A percentile compares a stretch with the other conserved stretches of the same genome.
Evolutionary conservation across 2,888 invertebrate genomes (phyloP).

Genomic region (Camptogramma bilineatum): DNA sequence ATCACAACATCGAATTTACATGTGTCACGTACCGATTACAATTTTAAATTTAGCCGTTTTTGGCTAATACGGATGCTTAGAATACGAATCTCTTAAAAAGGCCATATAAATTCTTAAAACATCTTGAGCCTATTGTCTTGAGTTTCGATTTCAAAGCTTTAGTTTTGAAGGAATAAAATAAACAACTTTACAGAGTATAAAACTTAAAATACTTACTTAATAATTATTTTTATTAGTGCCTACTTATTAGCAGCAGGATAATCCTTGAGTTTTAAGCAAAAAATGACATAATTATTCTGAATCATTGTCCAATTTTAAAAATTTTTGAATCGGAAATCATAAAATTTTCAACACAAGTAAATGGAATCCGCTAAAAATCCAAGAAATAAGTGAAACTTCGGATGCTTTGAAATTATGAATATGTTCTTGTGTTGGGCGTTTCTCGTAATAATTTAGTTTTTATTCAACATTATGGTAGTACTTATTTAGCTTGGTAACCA

Average conservation of each 20-base stretch:
- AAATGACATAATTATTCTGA: neutral
- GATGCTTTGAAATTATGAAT: no score
- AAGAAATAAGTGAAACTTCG: neutral
- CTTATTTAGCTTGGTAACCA: no score
- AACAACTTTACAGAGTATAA: neutral
- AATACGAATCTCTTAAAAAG: conserved; percentile 65
- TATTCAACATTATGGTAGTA: no score
- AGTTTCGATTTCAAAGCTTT: conserved; percentile 18
- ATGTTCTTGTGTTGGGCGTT: no score
- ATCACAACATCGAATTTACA: conserved; percentile 54
- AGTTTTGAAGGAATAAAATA: conserved; percentile 1
- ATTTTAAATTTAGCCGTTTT: conserved; percentile 74
- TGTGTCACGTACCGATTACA: conserved; percentile 55
- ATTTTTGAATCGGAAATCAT: neutral
- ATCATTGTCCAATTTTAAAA: neutral
- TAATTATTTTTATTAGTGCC: neutral
- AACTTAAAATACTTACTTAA: no score
- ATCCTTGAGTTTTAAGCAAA: neutral
- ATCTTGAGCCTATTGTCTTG: conserved; percentile 51
- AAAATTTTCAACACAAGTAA: neutral
- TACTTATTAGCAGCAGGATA: no score
- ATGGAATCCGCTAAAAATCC: neutral
- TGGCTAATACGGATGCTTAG: conserved; percentile 69
- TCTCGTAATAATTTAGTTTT: no score
- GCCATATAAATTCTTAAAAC: conserved; percentile 50